Conservation (phyloP, 1,140 invertebrate species). For the Trichogramma pretiosum region DNA sequence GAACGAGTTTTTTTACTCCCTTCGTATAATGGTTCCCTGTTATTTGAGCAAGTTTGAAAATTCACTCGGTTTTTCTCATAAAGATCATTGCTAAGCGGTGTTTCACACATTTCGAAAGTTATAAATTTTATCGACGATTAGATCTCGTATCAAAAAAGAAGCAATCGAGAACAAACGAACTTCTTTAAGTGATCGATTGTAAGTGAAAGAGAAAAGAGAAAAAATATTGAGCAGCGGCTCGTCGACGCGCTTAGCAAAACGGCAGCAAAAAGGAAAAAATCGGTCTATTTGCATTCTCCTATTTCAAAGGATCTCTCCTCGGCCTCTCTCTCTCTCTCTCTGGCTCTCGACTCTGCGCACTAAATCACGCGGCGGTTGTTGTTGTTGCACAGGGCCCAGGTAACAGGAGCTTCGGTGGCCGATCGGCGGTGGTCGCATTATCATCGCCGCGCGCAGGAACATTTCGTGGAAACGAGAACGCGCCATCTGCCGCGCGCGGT, state of each 20-base stretch:
- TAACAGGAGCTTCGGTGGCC: not conserved
- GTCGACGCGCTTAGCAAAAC: not conserved
- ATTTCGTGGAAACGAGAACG: conserved; percentile 8
- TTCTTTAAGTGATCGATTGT: too few species aligned
- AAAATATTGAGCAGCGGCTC: not conserved
- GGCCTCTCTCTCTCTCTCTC: too few species aligned
- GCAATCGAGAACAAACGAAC: too few species aligned
- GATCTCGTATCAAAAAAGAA: too few species aligned
- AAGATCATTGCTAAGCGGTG: too few species aligned
- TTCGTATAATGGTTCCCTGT: too few species aligned
- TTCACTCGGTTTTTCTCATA: too few species aligned
- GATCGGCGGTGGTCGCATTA: conserved; percentile 4
- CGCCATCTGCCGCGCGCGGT: not conserved
- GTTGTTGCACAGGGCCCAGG: not conserved
- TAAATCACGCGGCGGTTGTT: conserved; percentile 12
- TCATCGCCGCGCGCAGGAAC: conserved; percentile 19
- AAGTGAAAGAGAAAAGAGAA: too few species aligned
- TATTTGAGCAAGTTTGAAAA: too few species aligned
- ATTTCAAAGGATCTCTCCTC: conserved; percentile 13
- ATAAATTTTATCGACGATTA: too few species aligned
- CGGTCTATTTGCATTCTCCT: not conserved
- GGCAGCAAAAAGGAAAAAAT: not conserved
- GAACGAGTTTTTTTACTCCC: too few species aligned
- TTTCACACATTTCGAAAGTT: too few species aligned
- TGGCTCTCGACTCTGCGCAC: not conserved